Conservation (phyloP, 2,113 vertebrate genomes). For the Apus apus region DNA sequence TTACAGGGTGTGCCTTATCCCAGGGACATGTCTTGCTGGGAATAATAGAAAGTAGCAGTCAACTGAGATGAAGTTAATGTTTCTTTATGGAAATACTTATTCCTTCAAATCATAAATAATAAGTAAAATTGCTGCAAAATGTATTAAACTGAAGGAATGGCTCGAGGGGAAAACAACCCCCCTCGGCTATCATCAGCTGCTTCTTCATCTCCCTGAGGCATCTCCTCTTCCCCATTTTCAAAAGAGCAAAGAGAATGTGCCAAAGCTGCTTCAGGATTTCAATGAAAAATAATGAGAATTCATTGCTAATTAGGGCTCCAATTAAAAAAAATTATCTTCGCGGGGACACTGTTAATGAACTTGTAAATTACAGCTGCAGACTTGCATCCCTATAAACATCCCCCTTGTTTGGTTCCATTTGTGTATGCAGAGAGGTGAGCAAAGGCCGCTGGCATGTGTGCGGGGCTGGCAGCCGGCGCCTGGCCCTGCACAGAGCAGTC, state of each 20-base stretch:
- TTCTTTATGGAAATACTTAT: not conserved
- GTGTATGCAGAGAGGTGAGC: not conserved
- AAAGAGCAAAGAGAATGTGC: conserved; percentile 46
- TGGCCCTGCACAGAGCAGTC: not conserved
- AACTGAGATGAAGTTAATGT: not conserved
- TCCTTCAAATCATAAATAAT: not conserved
- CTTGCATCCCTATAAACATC: not conserved
- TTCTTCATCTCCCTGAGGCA: not conserved
- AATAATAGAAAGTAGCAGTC: not conserved
- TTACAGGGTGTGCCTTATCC: not conserved
- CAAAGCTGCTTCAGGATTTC: conserved; percentile 23
- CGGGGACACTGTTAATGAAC: conserved; percentile 34
- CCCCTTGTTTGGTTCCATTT: not conserved
- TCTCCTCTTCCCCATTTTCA: not conserved
- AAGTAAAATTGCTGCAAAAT: not conserved
- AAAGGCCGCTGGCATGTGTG: rapidly evolving
- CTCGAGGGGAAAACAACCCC: not conserved
- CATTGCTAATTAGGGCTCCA: conserved; percentile 65
- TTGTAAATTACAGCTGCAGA: conserved; percentile 38
- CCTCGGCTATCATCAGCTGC: not conserved
- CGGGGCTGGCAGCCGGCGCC: not conserved
- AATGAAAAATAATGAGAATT: conserved; percentile 61
- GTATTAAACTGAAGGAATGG: not conserved
- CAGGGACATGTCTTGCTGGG: not conserved
- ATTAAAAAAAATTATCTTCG: conserved; percentile 53